Evolutionary conservation across 2,888 invertebrate species (phyloP), one percentile per base, ranked within the genome.

Genomic region (Thalpophila matura): DNA sequence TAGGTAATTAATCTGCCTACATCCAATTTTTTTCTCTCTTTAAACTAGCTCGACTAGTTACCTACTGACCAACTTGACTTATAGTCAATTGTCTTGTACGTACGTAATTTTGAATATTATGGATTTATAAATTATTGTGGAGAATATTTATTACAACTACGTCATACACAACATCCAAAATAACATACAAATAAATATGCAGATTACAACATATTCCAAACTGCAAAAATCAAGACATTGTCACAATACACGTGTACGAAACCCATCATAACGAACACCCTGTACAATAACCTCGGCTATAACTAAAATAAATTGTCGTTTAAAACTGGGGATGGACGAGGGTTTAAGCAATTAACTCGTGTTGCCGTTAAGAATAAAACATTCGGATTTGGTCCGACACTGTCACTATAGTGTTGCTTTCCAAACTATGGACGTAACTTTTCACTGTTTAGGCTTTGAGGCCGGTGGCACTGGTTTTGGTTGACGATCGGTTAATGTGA

Each of bases 321-420:
- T 91, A 89, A 87, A 91, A 91, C 89, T 88, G 89, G 88, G 91
- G 88, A 88, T 86, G 85, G 93, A 94, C 92, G 87, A 94, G 94
- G 94, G 94, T 94, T 87, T 87, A 88, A 86, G 88, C 92, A 93
- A 94, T 94, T 94, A 94, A 92, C 88, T 87, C 77, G 79, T 85
- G 87, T 86, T 77, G 86, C 85, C 86, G 87, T 91, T 90, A 94
- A 94, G 94, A 94, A 94, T 94, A 93, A 93, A 92, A 90, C 89
- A 87, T 89, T 89, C 84, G 86, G 87, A 90, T 89, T 89, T 86
- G 82, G 83, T 74, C 74, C 83, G 81, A 80, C 84, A 81, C 77
- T 62, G 70, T 78, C 78, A 76, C 68, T 60, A 24, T 57, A 66
- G 59, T 45, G 70, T 65, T 70, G 76, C 74, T 81, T 79, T 72